Conservation (phyloP, 2,797 vertebrate genomes). For the Amniataba percoides region DNA sequence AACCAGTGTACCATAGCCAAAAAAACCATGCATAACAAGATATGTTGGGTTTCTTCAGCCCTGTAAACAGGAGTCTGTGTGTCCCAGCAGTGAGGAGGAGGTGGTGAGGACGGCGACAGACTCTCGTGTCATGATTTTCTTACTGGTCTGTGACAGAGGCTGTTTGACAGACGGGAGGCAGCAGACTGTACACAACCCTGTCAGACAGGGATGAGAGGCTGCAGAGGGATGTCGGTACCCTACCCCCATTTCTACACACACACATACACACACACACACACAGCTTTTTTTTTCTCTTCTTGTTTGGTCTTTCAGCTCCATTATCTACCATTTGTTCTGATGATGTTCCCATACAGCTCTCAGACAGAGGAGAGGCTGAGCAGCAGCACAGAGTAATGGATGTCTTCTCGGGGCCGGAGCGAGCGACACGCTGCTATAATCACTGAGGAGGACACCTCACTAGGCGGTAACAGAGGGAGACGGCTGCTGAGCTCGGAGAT, state of each 20-base stretch:
- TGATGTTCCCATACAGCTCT: slow-evolving; percentile 12
- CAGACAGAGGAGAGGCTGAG: slow-evolving; percentile 4
- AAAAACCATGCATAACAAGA: slow-evolving; percentile 31
- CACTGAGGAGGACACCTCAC: slow-evolving; percentile 35
- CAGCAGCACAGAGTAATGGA: slow-evolving; percentile 39
- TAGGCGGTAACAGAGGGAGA: slow-evolving; percentile 17
- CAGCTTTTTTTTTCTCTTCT: neutral
- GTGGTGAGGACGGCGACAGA: slow-evolving; percentile 36
- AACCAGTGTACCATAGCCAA: slow-evolving; percentile 41
- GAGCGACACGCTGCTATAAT: slow-evolving; percentile 36
- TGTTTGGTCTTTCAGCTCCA: slow-evolving; percentile 35
- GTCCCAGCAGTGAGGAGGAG: slow-evolving; percentile 24
- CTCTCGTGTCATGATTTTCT: slow-evolving; percentile 46
- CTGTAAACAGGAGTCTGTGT: slow-evolving; percentile 48
- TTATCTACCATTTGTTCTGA: slow-evolving; percentile 38
- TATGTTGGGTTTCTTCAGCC: slow-evolving; percentile 28
- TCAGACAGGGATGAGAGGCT: slow-evolving; percentile 49
- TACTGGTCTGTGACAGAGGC: slow-evolving; percentile 56
- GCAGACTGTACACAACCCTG: slow-evolving; percentile 49
- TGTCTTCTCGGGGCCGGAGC: slow-evolving; percentile 23
- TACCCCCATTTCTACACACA: neutral
- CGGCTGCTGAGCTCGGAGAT: slow-evolving; percentile 35
- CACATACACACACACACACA: neutral
- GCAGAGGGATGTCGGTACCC: slow-evolving; percentile 10
- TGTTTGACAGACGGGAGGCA: slow-evolving; percentile 51